Evolutionary conservation across 2,113 vertebrate genomes (phyloP), one percentile per base, ranked within the genome.

Genomic region (Callospermophilus lateralis): DNA sequence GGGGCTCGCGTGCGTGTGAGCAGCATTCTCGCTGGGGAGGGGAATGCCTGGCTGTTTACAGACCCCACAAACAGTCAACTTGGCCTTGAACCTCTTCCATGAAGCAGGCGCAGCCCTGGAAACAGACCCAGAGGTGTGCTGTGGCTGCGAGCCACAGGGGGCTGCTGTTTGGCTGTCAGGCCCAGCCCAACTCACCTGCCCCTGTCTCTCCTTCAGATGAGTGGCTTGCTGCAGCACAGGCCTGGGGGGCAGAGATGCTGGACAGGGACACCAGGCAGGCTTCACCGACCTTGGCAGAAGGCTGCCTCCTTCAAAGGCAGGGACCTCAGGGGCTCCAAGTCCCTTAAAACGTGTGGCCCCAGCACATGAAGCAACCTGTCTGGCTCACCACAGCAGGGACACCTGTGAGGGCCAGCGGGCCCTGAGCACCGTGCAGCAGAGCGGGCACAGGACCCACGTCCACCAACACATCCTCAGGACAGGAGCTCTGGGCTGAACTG

Each of bases 31-130:
- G 97, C 97, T 93, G 73, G 72, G 98, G 92, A 97, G 95, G 51
- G 95, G 98, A 98, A 91, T 85, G 95, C 96, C 89, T 6, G 94
- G 96, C 97, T 98, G 98, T 98, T 98, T 98, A 90, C 92, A 98
- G 98, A 96, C 94, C 96, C 97, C 97, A 97, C 97, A 97, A 97
- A 96, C 97, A 0, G 95, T 90, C 95, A 96, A 81, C 63, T 97
- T 6, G 1, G 91, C 97, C 97, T 94, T 93, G 88, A 96, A 39
- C 61, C 22, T 76, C 94, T 95, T 97, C 88, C 96, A 90, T 4
- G 7, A 79, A 39, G 90, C 84, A 67, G 91, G 53, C 3, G 26
- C 32, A 6, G 89, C 51, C 95, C 72, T 94, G 97, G 92, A 93
- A 96, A 84, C 87, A 87, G 84, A 37, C 63, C 93, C 76, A 93